These are phyloP conservation scores for Semaprochilodus insignis DNA, from an alignment of 2,797 vertebrate genomes.

Conservation along the genomic window DNA sequence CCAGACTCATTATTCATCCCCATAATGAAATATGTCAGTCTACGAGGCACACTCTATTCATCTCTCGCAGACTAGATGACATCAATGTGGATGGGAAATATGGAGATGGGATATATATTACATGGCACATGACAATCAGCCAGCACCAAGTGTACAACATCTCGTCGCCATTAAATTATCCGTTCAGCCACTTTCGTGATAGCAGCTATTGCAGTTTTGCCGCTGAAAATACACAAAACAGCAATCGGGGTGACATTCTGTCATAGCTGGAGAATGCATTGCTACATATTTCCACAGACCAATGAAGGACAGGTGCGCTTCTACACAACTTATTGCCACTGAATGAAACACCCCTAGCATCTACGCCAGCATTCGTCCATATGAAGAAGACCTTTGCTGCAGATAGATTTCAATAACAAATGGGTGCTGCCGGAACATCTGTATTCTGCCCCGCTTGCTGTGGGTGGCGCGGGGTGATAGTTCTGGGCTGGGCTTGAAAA, in stretches of 20 bases:
- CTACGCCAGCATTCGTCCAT: conserved; percentile 50
- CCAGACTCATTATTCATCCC: not conserved
- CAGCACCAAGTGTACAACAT: not conserved
- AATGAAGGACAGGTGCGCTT: not conserved
- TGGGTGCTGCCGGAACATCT: conserved; percentile 54
- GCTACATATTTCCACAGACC: not conserved
- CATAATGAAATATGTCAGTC: conserved; percentile 2
- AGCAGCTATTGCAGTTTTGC: conserved; percentile 8
- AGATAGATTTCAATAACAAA: conserved; percentile 66
- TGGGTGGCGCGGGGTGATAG: conserved; percentile 59
- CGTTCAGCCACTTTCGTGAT: not conserved
- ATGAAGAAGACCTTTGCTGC: conserved; percentile 55
- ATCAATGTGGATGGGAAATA: not conserved
- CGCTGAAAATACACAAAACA: not conserved
- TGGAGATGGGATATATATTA: conserved; percentile 12
- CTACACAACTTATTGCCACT: conserved; percentile 5
- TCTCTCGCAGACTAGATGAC: not conserved
- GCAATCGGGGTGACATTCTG: not conserved
- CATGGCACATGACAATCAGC: conserved; percentile 2
- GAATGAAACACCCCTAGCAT: not conserved
- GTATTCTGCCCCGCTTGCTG: conserved; percentile 60
- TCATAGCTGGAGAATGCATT: too few relatives aligned
- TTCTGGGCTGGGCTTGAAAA: conserved; percentile 64
- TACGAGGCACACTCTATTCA: conserved; percentile 7
- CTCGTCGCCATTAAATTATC: conserved; percentile 7